Conservation (phyloP, 2,113 vertebrate genomes). For the Stigmatopora argus region DNA sequence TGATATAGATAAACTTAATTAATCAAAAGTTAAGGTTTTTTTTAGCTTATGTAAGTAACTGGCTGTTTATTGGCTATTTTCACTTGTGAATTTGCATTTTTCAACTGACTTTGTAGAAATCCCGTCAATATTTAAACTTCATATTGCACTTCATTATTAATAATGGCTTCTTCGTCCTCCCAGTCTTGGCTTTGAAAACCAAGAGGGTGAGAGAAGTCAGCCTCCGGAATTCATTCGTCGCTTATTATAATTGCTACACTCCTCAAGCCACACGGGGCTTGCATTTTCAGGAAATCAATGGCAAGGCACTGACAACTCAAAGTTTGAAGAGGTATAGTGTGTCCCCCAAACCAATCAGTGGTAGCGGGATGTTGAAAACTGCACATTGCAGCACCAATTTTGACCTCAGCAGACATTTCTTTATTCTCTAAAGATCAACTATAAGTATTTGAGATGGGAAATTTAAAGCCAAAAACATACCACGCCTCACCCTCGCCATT, state of each 20-base stretch:
- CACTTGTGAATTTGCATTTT: background rate
- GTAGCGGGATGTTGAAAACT: too few relatives aligned
- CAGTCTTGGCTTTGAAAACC: conserved; percentile 1
- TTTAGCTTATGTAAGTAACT: background rate
- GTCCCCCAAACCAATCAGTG: too few relatives aligned
- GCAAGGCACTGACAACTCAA: conserved; percentile 8
- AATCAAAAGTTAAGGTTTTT: background rate
- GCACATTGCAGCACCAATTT: too few relatives aligned
- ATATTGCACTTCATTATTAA: background rate
- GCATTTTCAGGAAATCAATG: conserved; percentile 24
- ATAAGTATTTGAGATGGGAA: too few relatives aligned
- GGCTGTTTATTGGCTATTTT: background rate
- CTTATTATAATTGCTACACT: conserved; percentile 15
- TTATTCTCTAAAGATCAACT: too few relatives aligned
- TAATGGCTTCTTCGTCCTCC: background rate
- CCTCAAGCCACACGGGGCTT: conserved; percentile 17
- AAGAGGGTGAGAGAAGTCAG: background rate
- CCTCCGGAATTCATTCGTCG: conserved; percentile 8
- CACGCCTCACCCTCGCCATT: too few relatives aligned
- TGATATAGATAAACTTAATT: background rate
- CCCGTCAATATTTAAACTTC: background rate
- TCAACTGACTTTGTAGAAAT: background rate
- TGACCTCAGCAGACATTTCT: too few relatives aligned
- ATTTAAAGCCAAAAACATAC: too few relatives aligned
- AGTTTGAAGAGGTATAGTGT: conserved; percentile 12